These are phyloP conservation scores for Gnathonemus echidnorhynchus DNA, from an alignment of 2,113 vertebrate genomes.

Conservation along the genomic window DNA sequence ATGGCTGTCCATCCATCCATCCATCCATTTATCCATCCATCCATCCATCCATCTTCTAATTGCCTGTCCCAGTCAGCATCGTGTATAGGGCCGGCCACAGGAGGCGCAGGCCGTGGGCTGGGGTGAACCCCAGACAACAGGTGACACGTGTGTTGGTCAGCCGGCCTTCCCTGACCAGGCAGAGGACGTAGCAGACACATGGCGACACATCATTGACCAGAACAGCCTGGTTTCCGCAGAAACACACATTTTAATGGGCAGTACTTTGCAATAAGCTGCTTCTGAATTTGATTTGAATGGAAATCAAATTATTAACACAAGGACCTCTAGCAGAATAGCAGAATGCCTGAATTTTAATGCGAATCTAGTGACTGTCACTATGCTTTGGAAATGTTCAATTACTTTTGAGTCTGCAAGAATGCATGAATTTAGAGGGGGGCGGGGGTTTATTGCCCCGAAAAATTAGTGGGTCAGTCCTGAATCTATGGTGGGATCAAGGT, in stretches of 20 bases:
- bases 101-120: neutral
- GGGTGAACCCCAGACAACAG: neutral
- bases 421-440: neutral
- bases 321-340: neutral
- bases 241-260: neutral
- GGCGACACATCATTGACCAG: neutral
- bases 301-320: neutral
- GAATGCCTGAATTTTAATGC: neutral
- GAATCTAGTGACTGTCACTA: neutral
- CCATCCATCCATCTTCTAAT: neutral
- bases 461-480: neutral
- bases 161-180: neutral
- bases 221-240: neutral
- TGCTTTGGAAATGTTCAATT: neutral
- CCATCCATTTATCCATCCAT: too few relatives aligned
- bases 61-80: neutral
- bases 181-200: neutral
- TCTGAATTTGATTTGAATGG: slow-evolving; percentile 1
- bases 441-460: neutral
- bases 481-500: neutral
- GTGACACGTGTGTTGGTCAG: neutral
- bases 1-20: neutral
- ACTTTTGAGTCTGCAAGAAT: neutral
- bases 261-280: neutral
- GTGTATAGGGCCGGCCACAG: neutral